Conservation (phyloP, 2,888 invertebrate genomes). For the Heliconius charithonia region DNA sequence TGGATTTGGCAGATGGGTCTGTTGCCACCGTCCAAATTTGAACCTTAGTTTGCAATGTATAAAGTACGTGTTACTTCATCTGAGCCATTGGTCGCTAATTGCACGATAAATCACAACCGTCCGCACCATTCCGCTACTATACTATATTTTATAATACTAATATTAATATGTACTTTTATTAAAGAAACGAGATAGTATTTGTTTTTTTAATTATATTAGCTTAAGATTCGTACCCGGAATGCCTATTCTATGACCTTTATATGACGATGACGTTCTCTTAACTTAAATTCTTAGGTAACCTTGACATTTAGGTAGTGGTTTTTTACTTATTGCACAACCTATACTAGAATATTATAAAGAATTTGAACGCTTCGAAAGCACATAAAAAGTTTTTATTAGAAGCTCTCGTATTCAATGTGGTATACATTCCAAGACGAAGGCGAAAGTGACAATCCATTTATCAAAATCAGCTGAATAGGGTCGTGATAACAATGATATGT, state of each 20-base stretch:
- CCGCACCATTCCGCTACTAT: constrained; percentile 1
- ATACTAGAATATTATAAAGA: background rate
- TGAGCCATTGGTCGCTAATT: constrained; percentile 23
- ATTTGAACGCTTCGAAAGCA: background rate
- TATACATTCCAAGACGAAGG: background rate
- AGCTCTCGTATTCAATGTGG: background rate
- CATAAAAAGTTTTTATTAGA: background rate
- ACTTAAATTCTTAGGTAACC: background rate
- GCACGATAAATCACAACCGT: constrained; percentile 29
- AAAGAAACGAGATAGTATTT: background rate
- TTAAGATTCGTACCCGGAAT: background rate
- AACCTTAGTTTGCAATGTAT: background rate
- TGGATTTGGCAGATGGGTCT: constrained; percentile 27
- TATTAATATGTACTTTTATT: constrained; percentile 1
- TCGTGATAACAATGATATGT: background rate
- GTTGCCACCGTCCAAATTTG: background rate
- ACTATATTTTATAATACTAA: constrained; percentile 4
- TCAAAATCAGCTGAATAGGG: constrained; percentile 12
- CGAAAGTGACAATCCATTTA: constrained; percentile 18
- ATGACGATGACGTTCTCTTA: background rate
- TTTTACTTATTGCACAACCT: background rate
- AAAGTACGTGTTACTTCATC: background rate
- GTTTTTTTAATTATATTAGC: background rate
- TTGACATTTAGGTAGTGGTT: background rate
- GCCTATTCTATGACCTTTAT: background rate